Conservation (phyloP, 2,797 vertebrate genomes). For the Dallia pectoralis region DNA sequence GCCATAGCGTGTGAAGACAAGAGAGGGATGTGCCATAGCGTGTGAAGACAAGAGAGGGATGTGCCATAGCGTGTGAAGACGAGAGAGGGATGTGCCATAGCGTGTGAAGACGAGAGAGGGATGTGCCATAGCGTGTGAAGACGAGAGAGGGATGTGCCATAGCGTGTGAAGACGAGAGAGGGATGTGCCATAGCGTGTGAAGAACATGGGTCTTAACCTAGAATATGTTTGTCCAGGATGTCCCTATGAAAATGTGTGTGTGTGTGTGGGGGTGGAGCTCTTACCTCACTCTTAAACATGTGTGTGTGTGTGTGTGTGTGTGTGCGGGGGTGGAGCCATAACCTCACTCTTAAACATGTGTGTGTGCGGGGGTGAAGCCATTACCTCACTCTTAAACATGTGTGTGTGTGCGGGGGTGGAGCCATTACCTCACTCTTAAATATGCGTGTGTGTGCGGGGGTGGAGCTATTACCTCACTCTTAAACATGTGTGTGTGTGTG, state of each 20-base stretch:
- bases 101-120: too few relatives aligned
- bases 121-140: neutral
- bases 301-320: too few relatives aligned
- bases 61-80: too few relatives aligned
- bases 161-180: too few relatives aligned
- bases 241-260: neutral
- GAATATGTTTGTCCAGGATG: neutral
- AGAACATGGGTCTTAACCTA: neutral
- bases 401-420: neutral
- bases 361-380: neutral
- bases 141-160: slow-evolving; percentile 35
- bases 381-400: slow-evolving; percentile 73
- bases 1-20: slow-evolving; percentile 4
- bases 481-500: slow-evolving; percentile 30
- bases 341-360: slow-evolving; percentile 72
- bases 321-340: neutral
- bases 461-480: slow-evolving; percentile 69
- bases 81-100: slow-evolving; percentile 34
- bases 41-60: too few relatives aligned
- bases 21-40: slow-evolving; percentile 34
- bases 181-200: slow-evolving; percentile 19
- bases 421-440: slow-evolving; percentile 74
- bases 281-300: slow-evolving; percentile 75
- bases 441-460: neutral
- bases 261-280: neutral